A percentile compares a stretch with the other conserved stretches of the same genome.
Evolutionary conservation across 2,888 invertebrate species (phyloP).

Genomic region (Ypsolopha scabrella): DNA sequence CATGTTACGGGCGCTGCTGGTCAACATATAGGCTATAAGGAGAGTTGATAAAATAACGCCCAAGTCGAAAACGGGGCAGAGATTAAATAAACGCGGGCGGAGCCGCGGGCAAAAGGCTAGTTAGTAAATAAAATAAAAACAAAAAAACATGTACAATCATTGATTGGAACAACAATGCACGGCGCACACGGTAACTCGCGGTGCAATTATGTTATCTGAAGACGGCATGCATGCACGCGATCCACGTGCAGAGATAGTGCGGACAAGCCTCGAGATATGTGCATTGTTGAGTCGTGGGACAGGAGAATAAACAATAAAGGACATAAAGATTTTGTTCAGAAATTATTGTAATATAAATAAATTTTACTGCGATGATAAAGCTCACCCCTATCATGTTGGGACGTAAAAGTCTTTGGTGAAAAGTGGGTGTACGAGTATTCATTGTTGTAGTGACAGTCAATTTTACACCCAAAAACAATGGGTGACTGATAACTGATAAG

Average conservation of each 20-base stretch:
- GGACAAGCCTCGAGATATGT: constrained; percentile 31
- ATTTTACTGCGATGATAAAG: neutral
- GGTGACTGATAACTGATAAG: too few relatives aligned
- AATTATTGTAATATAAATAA: neutral
- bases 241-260: constrained; percentile 52
- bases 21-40: too few relatives aligned
- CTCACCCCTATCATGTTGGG: too few relatives aligned
- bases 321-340: neutral
- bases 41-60: too few relatives aligned
- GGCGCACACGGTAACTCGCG: constrained; percentile 14
- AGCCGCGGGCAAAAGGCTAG: too few relatives aligned
- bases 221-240: constrained; percentile 17
- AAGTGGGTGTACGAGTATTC: neutral
- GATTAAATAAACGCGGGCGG: too few relatives aligned
- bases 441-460: neutral
- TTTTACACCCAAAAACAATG: too few relatives aligned
- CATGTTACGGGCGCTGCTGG: too few relatives aligned
- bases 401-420: too few relatives aligned
- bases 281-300: constrained; percentile 4
- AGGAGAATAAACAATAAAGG: neutral
- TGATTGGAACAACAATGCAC: constrained; percentile 10
- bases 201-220: constrained; percentile 4
- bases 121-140: too few relatives aligned
- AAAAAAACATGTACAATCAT: too few relatives aligned
- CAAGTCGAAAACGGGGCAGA: too few relatives aligned